phyloP scores from a whole-genome alignment of 37 sponge, comb jelly and placozoan species.

The Aphrocallistes beatrix region DNA sequence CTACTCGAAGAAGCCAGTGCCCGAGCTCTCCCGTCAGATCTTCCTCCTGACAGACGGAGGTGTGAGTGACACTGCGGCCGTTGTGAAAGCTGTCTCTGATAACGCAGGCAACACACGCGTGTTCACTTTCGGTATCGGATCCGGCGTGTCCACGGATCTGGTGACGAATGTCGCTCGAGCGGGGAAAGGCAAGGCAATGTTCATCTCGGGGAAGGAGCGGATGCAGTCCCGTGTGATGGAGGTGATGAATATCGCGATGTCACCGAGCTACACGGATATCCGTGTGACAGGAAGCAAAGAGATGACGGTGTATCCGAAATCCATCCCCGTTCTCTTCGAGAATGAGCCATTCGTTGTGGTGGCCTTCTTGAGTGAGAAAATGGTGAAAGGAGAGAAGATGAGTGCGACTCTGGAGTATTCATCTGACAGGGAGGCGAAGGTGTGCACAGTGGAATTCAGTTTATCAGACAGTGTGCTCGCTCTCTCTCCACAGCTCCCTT shows the following conservation, averaged over 20 bases:
- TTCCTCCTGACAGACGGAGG: slow-evolving; percentile 66
- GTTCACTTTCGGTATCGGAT: slow-evolving; percentile 23
- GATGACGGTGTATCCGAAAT: background rate
- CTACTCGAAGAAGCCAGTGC: slow-evolving; percentile 22
- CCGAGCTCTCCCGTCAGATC: slow-evolving; percentile 50
- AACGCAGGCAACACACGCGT: slow-evolving; percentile 15
- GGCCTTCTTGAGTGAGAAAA: background rate
- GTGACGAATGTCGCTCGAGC: slow-evolving; percentile 23
- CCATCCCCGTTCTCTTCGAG: slow-evolving; percentile 5
- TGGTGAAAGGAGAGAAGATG: background rate
- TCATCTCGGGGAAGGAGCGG: background rate
- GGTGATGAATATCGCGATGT: slow-evolving; percentile 9
- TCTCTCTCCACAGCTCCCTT: background rate
- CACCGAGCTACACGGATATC: slow-evolving; percentile 10
- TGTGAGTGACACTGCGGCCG: slow-evolving; percentile 43
- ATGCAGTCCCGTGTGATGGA: slow-evolving; percentile 23
- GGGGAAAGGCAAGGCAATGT: slow-evolving; percentile 19
- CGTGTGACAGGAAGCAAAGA: background rate
- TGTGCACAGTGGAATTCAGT: background rate
- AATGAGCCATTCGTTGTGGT: slow-evolving; percentile 6
- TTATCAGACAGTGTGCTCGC: background rate
- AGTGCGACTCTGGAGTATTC: background rate
- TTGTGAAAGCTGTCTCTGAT: slow-evolving; percentile 34
- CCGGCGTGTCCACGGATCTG: slow-evolving; percentile 20
- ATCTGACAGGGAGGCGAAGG: background rate